These are phyloP conservation scores for Peromyscus californicus DNA, from an alignment of 2,113 vertebrate species.

Conservation along the genomic window DNA sequence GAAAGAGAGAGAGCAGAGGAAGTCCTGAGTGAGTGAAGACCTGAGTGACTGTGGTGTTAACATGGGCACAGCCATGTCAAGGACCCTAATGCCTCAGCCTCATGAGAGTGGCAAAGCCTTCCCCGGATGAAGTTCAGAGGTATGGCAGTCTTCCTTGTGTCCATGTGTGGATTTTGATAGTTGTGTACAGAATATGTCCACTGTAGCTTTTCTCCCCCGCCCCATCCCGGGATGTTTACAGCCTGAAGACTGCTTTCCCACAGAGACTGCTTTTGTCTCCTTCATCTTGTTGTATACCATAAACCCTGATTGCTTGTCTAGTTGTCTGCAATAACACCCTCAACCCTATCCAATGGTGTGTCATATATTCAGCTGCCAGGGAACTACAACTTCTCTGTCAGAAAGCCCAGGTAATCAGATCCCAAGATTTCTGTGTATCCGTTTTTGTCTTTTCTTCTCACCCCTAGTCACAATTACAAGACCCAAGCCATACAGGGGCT, in stretches of 20 bases:
- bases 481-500: background rate
- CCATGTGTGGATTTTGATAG: background rate
- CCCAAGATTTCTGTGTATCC: background rate
- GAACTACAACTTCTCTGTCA: background rate
- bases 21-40: background rate
- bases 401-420: background rate
- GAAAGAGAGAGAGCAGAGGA: background rate
- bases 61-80: background rate
- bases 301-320: background rate
- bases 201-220: background rate
- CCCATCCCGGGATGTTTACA: too few species aligned
- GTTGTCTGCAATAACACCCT: background rate
- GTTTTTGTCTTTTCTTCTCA: background rate
- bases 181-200: background rate
- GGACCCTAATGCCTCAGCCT: background rate
- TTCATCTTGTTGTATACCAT: too few species aligned
- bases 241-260: background rate
- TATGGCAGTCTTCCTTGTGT: background rate
- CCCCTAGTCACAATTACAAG: background rate
- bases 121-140: background rate
- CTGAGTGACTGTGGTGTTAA: too few species aligned
- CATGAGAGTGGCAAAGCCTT: background rate
- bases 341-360: background rate
- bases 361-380: too few species aligned
- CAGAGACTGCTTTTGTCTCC: background rate